These are phyloP conservation scores for Bilobella aurantiaca DNA, from an alignment of 1,140 invertebrate genomes.

Conservation along the genomic window DNA sequence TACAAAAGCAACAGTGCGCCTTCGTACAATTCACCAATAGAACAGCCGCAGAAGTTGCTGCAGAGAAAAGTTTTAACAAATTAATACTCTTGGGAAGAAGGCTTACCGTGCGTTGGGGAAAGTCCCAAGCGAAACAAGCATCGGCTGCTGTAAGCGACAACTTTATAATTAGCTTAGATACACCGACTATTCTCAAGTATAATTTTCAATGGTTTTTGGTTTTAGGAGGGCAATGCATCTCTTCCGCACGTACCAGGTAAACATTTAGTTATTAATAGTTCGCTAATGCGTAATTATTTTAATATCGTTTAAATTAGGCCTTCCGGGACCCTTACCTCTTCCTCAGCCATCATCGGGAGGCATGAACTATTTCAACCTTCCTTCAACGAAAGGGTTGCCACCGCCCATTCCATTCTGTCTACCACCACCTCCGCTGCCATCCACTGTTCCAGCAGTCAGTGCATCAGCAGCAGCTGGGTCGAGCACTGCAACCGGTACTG, in stretches of 20 bases:
- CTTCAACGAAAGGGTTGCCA: conserved; percentile 12
- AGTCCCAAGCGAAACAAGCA: conserved; percentile 62
- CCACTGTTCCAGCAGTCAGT: conserved; percentile 4
- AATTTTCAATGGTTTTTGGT: conserved; percentile 8
- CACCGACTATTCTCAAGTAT: background rate
- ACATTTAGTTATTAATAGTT: too few species aligned
- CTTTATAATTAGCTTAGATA: background rate
- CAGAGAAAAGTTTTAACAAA: conserved; percentile 94
- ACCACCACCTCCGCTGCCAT: conserved; percentile 24
- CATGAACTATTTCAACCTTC: conserved; percentile 31
- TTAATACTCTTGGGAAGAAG: conserved; percentile 48
- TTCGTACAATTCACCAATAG: conserved; percentile 94
- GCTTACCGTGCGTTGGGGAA: conserved; percentile 93
- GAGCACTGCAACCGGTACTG: background rate
- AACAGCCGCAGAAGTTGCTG: conserved; percentile 78
- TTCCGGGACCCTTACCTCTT: conserved; percentile 26
- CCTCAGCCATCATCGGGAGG: conserved; percentile 35
- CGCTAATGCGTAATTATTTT: too few species aligned
- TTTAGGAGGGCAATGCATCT: conserved; percentile 38
- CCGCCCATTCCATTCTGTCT: conserved; percentile 27
- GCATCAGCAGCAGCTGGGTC: background rate
- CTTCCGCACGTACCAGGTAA: conserved; percentile 84
- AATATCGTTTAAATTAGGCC: too few species aligned
- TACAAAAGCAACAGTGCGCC: conserved; percentile 88
- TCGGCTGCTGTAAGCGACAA: conserved; percentile 34